Evolutionary conservation across 2,888 invertebrate species (phyloP).

Genomic region (Arctia plantaginis): DNA sequence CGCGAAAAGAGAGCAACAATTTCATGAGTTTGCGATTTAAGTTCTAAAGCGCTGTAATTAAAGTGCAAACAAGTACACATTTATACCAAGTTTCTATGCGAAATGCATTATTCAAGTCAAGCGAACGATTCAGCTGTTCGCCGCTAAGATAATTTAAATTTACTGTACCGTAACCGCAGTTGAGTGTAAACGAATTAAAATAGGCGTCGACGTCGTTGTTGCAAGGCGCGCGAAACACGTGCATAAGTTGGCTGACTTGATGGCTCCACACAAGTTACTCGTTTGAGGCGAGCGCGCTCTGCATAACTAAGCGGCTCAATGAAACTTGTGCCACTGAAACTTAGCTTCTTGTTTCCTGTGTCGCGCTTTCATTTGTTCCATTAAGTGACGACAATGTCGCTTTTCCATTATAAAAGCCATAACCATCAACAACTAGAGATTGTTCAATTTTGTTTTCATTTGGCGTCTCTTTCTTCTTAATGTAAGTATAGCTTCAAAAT

Average conservation of each 20-base stretch:
- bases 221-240: conserved; percentile 58
- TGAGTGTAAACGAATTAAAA: conserved; percentile 56
- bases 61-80: not conserved
- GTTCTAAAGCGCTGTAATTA: not conserved
- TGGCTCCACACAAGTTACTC: conserved; percentile 60
- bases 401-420: conserved; percentile 43
- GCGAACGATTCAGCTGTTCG: conserved; percentile 10
- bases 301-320: conserved; percentile 68
- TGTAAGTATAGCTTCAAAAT: not conserved
- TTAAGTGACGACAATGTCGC: conserved; percentile 51
- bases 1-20: not conserved
- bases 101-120: conserved; percentile 2
- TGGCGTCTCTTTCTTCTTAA: not conserved
- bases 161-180: conserved; percentile 35
- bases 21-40: not conserved
- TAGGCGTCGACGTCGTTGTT: conserved; percentile 55
- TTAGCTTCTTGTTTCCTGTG: conserved; percentile 65
- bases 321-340: conserved; percentile 64
- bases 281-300: conserved; percentile 52
- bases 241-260: conserved; percentile 62
- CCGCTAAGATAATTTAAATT: conserved; percentile 37
- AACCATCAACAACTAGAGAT: conserved; percentile 45
- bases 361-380: conserved; percentile 65
- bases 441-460: conserved; percentile 27
- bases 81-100: not conserved